These are phyloP conservation scores for Drosophila paulistorum DNA, from an alignment of 1,140 invertebrate species.

Conservation along the genomic window DNA sequence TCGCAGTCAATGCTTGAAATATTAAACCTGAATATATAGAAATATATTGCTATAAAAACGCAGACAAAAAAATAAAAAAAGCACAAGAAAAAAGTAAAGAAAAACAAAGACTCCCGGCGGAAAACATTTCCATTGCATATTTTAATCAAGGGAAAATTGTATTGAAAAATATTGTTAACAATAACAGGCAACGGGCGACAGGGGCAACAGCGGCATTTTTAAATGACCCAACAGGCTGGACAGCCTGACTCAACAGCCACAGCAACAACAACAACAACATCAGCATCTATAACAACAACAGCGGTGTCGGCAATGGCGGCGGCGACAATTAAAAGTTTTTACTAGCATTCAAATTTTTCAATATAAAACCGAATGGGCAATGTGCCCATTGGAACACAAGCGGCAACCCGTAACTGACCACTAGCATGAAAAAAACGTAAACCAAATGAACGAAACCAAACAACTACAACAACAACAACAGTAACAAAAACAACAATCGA, in stretches of 20 bases:
- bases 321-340: constrained; percentile 79
- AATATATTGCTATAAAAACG: background rate
- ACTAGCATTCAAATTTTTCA: constrained; percentile 81
- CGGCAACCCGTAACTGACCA: constrained; percentile 62
- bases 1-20: background rate
- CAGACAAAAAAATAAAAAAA: background rate
- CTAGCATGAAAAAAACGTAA: constrained; percentile 45
- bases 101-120: constrained; percentile 26
- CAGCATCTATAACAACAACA: constrained; percentile 33
- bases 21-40: constrained; percentile 5
- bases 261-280: constrained; percentile 37
- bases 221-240: constrained; percentile 56
- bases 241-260: constrained; percentile 43
- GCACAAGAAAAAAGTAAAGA: background rate
- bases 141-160: constrained; percentile 79
- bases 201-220: constrained; percentile 42
- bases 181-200: constrained; percentile 65
- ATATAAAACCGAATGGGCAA: constrained; percentile 63
- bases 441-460: constrained; percentile 33
- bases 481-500: constrained; percentile 29
- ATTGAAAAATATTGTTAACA: constrained; percentile 80
- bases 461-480: constrained; percentile 38
- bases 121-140: constrained; percentile 78
- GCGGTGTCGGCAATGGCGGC: constrained; percentile 54
- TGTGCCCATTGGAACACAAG: constrained; percentile 49